Evolutionary conservation across 2,113 vertebrate species (phyloP), one percentile per base, ranked within the genome.

Genomic region (Phalacrocorax carbo): DNA sequence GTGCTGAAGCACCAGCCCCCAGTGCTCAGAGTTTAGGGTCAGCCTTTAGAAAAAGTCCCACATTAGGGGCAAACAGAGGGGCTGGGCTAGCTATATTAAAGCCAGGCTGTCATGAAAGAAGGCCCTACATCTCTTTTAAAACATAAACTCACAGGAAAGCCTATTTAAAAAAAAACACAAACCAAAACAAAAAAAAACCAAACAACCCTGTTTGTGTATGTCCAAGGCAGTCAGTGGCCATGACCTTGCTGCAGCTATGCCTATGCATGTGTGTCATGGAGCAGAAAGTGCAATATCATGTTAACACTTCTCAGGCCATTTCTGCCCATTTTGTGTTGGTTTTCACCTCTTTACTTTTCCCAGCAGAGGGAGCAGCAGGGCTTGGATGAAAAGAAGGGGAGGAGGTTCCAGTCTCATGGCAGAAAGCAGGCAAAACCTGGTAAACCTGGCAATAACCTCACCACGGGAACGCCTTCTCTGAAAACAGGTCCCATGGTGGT

Each of bases 331-430:
- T 73, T 12, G 27, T 7, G 21, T 42, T 42, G 42, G 16, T 44
- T 95, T 89, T 61, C 62, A 66, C 15, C 72, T 93, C 57, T 85
- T 62, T 25, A 8, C 32, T 89, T 85, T 55, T 77, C 75, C 96
- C 96, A 95, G 84, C 85, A 96, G 91, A 87, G 84, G 94, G 93
- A 94, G 96, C 62, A 60, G 34, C 0, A 14, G 34, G 48, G 19
- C 19, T 71, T 57, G 60, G 48, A 66, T 32, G 51, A 15, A 57
- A 52, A 5, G 42, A n/a, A 36, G 10, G 18, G n/a, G 32, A 27
- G 36, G 48, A 5, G 21, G 34, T 26, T 40, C 10, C 16, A 7
- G 25, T 3, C 13, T 25, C 9, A 20, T 3, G 32, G 51, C 52
- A 76, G 60, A 60, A 49, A 61, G 5, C 12, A 7, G 15, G 26